Conservation (phyloP, 1,140 invertebrate genomes). For the Magallana ariakensis region DNA sequence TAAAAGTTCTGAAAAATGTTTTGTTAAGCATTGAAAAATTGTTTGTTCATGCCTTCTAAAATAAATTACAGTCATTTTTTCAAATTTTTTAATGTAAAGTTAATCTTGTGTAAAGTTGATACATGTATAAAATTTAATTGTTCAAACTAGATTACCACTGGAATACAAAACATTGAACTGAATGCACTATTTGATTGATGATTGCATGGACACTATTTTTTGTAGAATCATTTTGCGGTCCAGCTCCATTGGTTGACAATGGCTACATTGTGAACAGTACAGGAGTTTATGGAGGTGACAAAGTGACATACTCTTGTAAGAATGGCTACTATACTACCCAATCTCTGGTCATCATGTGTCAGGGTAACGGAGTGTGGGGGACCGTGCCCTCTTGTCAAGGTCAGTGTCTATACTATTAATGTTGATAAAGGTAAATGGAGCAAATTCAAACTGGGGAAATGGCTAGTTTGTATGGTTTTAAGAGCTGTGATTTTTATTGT, state of each 20-base stretch:
- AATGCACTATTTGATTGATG: too few species aligned
- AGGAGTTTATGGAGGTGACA: slow-evolving; percentile 52
- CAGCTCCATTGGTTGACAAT: slow-evolving; percentile 44
- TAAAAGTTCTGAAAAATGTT: too few species aligned
- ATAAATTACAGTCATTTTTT: too few species aligned
- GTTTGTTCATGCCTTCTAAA: too few species aligned
- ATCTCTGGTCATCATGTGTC: slow-evolving; percentile 48
- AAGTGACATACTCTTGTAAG: slow-evolving; percentile 54
- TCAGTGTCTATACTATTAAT: slow-evolving; percentile 43
- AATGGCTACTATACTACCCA: slow-evolving; percentile 44
- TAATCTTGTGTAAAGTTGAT: background rate
- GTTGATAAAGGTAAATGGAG: too few species aligned
- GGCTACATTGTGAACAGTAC: slow-evolving; percentile 50
- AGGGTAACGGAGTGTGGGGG: slow-evolving; percentile 54
- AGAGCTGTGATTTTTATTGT: too few species aligned
- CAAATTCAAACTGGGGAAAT: too few species aligned
- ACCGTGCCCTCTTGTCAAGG: slow-evolving; percentile 54
- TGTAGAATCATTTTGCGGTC: slow-evolving; percentile 59
- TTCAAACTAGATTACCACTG: too few species aligned
- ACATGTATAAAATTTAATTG: background rate
- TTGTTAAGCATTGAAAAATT: too few species aligned
- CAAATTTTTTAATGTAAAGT: too few species aligned
- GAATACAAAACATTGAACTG: too few species aligned
- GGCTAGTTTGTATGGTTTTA: too few species aligned
- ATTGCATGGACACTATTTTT: background rate